These are phyloP conservation scores for Dioctria linearis DNA, from an alignment of 2,888 invertebrate species.

Conservation along the genomic window DNA sequence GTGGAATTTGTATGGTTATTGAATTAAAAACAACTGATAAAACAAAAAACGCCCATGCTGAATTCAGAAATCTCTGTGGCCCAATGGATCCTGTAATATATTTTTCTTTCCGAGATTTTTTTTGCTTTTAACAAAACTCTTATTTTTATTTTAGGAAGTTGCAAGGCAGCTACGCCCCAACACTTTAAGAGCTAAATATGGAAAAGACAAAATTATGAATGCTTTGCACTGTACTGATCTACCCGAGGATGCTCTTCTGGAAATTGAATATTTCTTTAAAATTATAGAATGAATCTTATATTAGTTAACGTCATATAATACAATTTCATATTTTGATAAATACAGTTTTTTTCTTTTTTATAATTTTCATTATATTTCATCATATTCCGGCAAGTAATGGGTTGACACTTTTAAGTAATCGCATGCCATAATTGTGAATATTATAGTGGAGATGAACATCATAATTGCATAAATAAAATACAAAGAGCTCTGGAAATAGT, in stretches of 20 bases:
- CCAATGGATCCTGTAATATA: constrained; percentile 87
- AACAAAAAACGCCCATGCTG: constrained; percentile 74
- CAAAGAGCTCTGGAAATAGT: constrained; percentile 63
- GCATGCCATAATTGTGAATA: constrained; percentile 67
- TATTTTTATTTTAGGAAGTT: constrained; percentile 77
- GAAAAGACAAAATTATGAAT: constrained; percentile 86
- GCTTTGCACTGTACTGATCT: constrained; percentile 96
- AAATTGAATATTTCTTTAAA: constrained; percentile 87
- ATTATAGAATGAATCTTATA: constrained; percentile 67
- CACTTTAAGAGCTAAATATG: constrained; percentile 88
- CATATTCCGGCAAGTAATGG: not conserved
- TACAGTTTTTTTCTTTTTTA: not conserved
- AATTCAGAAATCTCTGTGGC: constrained; percentile 88
- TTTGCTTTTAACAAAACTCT: constrained; percentile 26
- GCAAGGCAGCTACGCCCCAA: constrained; percentile 87
- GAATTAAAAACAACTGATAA: constrained; percentile 82
- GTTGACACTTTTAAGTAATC: constrained; percentile 63
- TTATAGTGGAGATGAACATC: constrained; percentile 67
- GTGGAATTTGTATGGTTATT: constrained; percentile 89
- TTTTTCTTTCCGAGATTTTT: constrained; percentile 10
- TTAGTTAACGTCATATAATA: constrained; percentile 1
- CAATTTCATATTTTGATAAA: not conserved
- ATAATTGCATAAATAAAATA: constrained; percentile 68
- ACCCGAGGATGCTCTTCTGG: constrained; percentile 87
- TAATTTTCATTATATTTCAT: not conserved